phyloP scores from a whole-genome alignment of 1,140 invertebrate genomes.

The Camponotus vicinus region DNA sequence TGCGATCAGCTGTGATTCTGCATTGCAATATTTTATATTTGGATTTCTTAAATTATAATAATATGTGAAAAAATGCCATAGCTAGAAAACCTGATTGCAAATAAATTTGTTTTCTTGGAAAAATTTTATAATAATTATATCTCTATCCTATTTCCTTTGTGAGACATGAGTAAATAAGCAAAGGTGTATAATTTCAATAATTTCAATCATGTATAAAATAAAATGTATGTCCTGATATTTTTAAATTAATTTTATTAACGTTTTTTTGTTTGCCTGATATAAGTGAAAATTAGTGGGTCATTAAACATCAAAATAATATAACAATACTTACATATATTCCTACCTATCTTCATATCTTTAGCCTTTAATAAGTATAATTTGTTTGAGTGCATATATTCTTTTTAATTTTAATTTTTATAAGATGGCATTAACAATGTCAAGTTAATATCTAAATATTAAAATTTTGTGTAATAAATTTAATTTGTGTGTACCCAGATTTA shows the following conservation, averaged over 20 bases:
- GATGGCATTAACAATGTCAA: neutral
- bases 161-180: neutral
- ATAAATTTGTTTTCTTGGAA: slow-evolving; percentile 34
- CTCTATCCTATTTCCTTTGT: slow-evolving; percentile 15
- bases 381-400: neutral
- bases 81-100: neutral
- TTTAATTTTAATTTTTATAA: neutral
- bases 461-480: neutral
- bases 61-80: neutral
- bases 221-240: no score
- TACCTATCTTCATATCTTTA: neutral
- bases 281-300: neutral
- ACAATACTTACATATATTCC: neutral
- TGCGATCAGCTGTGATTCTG: slow-evolving; percentile 31
- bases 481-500: slow-evolving; percentile 1
- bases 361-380: neutral
- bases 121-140: slow-evolving; percentile 15
- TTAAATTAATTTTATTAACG: no score
- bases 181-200: neutral
- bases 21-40: neutral
- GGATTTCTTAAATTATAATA: neutral
- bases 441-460: neutral
- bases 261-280: neutral
- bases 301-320: neutral
- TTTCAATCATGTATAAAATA: no score